These are phyloP conservation scores for Limenitis camilla DNA, from an alignment of 2,888 invertebrate genomes.

Conservation along the genomic window DNA sequence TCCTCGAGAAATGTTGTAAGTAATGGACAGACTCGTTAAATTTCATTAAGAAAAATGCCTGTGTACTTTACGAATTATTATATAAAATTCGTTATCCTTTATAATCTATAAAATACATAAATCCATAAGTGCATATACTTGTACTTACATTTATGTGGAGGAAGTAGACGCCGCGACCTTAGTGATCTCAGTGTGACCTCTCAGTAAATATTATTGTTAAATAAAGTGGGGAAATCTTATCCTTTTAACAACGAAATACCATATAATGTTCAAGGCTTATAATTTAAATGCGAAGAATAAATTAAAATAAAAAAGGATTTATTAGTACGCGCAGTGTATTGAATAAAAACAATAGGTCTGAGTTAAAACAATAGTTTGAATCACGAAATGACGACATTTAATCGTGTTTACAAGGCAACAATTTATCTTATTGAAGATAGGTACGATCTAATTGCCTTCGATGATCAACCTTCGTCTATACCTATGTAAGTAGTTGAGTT, in stretches of 20 bases:
- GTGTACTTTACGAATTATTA: background rate
- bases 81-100: background rate
- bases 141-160: slow-evolving; percentile 10
- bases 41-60: too few relatives aligned
- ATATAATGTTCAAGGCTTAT: slow-evolving; percentile 2
- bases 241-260: slow-evolving; percentile 9
- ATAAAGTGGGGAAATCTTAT: slow-evolving; percentile 12
- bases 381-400: slow-evolving; percentile 16
- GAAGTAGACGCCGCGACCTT: slow-evolving; percentile 19
- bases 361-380: slow-evolving; percentile 15
- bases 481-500: background rate
- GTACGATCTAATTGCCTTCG: slow-evolving; percentile 14
- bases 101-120: background rate
- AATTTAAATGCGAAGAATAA: background rate
- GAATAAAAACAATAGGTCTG: slow-evolving; percentile 9
- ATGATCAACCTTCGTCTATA: slow-evolving; percentile 11
- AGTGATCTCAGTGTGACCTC: slow-evolving; percentile 12
- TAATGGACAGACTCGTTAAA: too few relatives aligned
- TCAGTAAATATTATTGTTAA: slow-evolving; percentile 5
- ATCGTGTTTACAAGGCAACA: slow-evolving; percentile 14
- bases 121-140: slow-evolving; percentile 17
- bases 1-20: slow-evolving; percentile 1
- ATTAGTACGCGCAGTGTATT: slow-evolving; percentile 3
- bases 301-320: slow-evolving; percentile 8
- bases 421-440: slow-evolving; percentile 16